phyloP scores from a whole-genome alignment of 2,888 invertebrate species.

The Epiblema foenella region DNA sequence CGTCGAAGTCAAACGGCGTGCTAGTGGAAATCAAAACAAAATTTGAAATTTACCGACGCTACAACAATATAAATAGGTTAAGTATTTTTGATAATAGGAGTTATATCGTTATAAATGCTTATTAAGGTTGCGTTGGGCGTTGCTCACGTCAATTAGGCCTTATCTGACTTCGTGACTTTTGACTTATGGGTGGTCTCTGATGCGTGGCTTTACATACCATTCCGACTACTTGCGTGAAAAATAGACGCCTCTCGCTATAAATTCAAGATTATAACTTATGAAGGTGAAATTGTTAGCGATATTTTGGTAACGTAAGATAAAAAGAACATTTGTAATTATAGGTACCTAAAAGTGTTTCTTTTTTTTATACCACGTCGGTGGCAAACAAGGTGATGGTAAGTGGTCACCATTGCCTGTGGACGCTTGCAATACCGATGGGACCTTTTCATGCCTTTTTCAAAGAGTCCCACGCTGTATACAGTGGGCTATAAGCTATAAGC shows the following conservation, averaged over 20 bases:
- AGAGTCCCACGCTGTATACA: too few relatives aligned
- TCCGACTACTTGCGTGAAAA: slow-evolving; percentile 68
- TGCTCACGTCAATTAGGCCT: slow-evolving; percentile 78
- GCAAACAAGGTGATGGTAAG: too few relatives aligned
- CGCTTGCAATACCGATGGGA: too few relatives aligned
- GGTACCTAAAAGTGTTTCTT: too few relatives aligned
- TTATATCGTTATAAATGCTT: slow-evolving; percentile 80
- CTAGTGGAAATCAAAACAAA: slow-evolving; percentile 34
- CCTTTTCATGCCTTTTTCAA: too few relatives aligned
- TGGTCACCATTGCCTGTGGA: too few relatives aligned
- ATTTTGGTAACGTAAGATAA: neutral
- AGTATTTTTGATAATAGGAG: slow-evolving; percentile 80
- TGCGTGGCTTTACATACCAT: slow-evolving; percentile 63
- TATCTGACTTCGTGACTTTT: slow-evolving; percentile 80
- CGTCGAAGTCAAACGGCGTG: slow-evolving; percentile 39
- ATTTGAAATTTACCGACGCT: slow-evolving; percentile 39
- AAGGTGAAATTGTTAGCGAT: slow-evolving; percentile 20
- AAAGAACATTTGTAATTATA: neutral
- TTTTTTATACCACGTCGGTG: too few relatives aligned
- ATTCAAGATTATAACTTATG: slow-evolving; percentile 30
- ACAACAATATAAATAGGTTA: slow-evolving; percentile 71
- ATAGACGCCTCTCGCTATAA: slow-evolving; percentile 40
- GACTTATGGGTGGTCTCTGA: slow-evolving; percentile 79
- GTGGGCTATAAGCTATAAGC: too few relatives aligned
- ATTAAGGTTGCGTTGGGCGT: slow-evolving; percentile 74